These are phyloP conservation scores for Lutjanus erythropterus DNA, from an alignment of 2,113 vertebrate genomes.

Conservation along the genomic window DNA sequence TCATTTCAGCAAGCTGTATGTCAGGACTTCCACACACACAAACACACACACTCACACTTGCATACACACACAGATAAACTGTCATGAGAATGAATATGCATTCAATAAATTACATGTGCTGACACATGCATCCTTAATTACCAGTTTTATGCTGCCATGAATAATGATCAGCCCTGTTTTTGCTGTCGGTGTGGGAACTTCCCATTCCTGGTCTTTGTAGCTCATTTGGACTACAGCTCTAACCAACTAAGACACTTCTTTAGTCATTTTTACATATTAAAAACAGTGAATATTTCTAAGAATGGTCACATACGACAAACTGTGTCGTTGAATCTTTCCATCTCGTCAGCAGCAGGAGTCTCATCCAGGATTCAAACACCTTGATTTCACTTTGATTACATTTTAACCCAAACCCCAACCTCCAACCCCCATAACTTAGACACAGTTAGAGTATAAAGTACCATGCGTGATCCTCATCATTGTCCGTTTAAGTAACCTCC, in stretches of 20 bases:
- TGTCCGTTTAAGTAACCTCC: slow-evolving; percentile 52
- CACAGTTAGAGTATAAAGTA: slow-evolving; percentile 65
- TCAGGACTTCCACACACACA: slow-evolving; percentile 34
- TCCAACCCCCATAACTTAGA: slow-evolving; percentile 51
- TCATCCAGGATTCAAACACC: slow-evolving; percentile 45
- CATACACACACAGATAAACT: slow-evolving; percentile 51
- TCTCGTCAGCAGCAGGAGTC: slow-evolving; percentile 44
- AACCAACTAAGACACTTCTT: slow-evolving; percentile 58
- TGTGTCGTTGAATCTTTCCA: slow-evolving; percentile 26
- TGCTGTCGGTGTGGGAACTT: slow-evolving; percentile 52
- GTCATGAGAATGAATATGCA: slow-evolving; percentile 69
- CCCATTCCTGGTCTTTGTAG: slow-evolving; percentile 38
- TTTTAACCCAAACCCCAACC: slow-evolving; percentile 37
- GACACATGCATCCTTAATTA: slow-evolving; percentile 67
- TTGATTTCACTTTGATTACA: slow-evolving; percentile 38
- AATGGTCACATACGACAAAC: slow-evolving; percentile 29
- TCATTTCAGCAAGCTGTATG: slow-evolving; percentile 62
- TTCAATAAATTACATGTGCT: slow-evolving; percentile 61
- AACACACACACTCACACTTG: slow-evolving; percentile 24
- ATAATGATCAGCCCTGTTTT: slow-evolving; percentile 32
- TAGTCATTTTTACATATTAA: slow-evolving; percentile 53
- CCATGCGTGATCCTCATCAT: slow-evolving; percentile 60
- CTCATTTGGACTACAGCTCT: slow-evolving; percentile 70
- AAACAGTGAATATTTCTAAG: slow-evolving; percentile 46
- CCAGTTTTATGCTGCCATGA: slow-evolving; percentile 60